Percentiles rank a stretch among this genome's conserved stretches.
Evolutionary conservation across 2,797 vertebrate species (phyloP).

Genomic region (Gephyroberyx darwinii): DNA sequence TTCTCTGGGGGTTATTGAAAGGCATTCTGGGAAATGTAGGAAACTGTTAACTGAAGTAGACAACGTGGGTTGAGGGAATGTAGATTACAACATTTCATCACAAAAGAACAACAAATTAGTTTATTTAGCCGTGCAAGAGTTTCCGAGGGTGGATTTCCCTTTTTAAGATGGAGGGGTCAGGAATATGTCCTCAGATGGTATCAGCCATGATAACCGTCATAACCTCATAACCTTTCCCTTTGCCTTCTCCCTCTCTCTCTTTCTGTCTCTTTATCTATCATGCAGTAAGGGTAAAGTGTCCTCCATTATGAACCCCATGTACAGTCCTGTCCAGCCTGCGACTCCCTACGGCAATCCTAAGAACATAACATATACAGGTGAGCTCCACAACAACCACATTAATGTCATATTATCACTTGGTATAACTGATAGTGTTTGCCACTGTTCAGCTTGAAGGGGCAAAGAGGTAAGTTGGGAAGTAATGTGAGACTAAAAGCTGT

Average conservation of each 20-base stretch:
- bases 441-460: not conserved
- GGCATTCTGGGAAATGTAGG: too few species aligned
- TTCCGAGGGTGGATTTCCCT: too few species aligned
- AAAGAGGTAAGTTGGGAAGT: not conserved
- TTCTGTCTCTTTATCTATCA: slow-evolving; percentile 15
- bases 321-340: slow-evolving; percentile 90
- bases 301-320: slow-evolving; percentile 90
- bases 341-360: slow-evolving; percentile 89
- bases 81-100: too few species aligned
- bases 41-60: too few species aligned
- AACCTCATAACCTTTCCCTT: not conserved
- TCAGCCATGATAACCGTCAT: not conserved
- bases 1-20: too few species aligned
- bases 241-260: not conserved
- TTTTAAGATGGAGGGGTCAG: not conserved
- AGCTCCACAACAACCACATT: slow-evolving; percentile 28
- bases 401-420: not conserved
- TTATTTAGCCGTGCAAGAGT: too few species aligned
- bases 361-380: slow-evolving; percentile 89
- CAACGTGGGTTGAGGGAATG: too few species aligned
- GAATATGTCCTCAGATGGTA: not conserved
- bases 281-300: slow-evolving; percentile 78
- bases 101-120: too few species aligned
- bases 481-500: not conserved
- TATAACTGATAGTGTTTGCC: not conserved